Conservation (phyloP, 1,140 invertebrate genomes). For the Formica selysi region DNA sequence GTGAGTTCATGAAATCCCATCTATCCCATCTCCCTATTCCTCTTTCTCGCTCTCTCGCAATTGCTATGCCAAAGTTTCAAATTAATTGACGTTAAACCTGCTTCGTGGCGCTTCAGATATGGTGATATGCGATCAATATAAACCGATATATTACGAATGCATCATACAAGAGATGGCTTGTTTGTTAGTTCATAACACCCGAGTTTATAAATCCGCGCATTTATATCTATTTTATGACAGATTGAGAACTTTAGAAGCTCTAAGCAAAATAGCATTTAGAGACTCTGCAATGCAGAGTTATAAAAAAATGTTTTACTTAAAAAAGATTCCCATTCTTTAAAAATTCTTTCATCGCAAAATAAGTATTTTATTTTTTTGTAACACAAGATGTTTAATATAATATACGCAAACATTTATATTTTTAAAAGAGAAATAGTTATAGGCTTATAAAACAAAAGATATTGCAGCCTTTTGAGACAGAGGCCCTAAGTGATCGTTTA, state of each 20-base stretch:
- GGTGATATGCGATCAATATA: conserved; percentile 57
- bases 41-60: conserved; percentile 41
- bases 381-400: neutral
- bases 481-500: neutral
- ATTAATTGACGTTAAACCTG: conserved; percentile 64
- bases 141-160: conserved; percentile 31
- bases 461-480: neutral
- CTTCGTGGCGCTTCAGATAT: conserved; percentile 50
- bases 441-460: neutral
- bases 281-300: neutral
- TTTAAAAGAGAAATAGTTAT: neutral
- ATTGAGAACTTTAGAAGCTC: neutral
- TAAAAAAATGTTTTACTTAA: neutral
- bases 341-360: neutral
- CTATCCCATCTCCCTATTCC: conserved; percentile 10
- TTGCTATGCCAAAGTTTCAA: conserved; percentile 59
- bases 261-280: neutral
- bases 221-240: neutral
- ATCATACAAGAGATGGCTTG: conserved; percentile 33
- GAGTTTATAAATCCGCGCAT: neutral
- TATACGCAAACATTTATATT: neutral
- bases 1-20: conserved; percentile 50
- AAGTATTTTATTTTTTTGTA: neutral
- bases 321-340: neutral
- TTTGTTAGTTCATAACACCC: conserved; percentile 31